Evolutionary conservation across 2,797 vertebrate genomes (phyloP), one percentile per base, ranked within the genome.

Genomic region (Malurus splendens): DNA sequence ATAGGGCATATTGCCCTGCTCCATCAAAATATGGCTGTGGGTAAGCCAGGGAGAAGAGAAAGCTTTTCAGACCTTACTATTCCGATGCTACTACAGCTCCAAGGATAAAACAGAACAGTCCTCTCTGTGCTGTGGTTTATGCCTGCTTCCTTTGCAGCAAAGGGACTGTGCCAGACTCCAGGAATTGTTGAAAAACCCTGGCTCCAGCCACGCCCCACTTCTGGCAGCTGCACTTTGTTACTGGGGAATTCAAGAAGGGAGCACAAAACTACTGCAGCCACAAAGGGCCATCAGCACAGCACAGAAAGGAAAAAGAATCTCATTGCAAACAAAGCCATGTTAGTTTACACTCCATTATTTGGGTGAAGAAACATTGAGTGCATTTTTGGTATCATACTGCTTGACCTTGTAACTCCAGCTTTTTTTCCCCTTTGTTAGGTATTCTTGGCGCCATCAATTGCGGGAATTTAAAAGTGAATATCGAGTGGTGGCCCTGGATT

Each of bases 401-500:
- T 71, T 92, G 64, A 92, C 74, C 61, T 92, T 82, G 2, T 90
- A 92, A 95, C 74, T 86, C 33, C 51, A 90, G 61, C 32, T 73
- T 56, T 60, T 89, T 85, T 70, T 44, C 67, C 80, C 79, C n/a
- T 94, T 80, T 78, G 45, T 80, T 89, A 99, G 99, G 99, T 99
- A 99, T 94, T 99, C 99, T 51, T 99, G 99, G 99, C 98, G 99
- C 61, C 98, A 99, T 96, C 99, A 99, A 47, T 93, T 99, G 88
- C 98, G 98, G 9, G 99, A 99, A 97, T 99, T 99, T 94, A 99
- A 99, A 97, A 99, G 98, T 70, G 98, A 99, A 92, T 99, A 99
- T 96, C 98, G 99, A 64, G 99, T 99, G 93, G 98, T 99, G 86
- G 99, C 99, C 15, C 95, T 99, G 87, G 99, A 99, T 97, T 98